Evolutionary conservation across 2,113 vertebrate species (phyloP).

Genomic region (Sturnira hondurensis): DNA sequence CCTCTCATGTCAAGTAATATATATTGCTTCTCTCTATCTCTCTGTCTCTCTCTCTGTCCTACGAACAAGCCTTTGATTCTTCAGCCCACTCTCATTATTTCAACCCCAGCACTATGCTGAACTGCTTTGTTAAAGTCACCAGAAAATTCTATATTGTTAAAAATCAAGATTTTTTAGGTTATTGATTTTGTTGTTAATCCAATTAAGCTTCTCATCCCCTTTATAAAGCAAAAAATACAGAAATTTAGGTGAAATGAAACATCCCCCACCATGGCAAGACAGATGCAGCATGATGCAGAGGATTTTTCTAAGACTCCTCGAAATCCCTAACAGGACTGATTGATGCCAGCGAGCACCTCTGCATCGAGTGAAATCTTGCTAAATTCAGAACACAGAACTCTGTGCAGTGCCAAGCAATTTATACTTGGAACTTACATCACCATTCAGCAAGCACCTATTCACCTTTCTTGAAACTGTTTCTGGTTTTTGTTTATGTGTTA

Average conservation of each 20-base stretch:
- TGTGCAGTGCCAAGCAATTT: not conserved
- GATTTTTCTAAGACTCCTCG: not conserved
- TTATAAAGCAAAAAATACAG: not conserved
- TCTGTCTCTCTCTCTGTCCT: not conserved
- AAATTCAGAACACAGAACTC: not conserved
- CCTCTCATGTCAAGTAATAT: not conserved
- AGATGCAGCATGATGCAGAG: not conserved
- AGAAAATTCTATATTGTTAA: not conserved
- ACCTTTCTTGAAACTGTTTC: slow-evolving; percentile 21
- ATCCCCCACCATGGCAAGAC: not conserved
- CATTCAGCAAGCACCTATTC: not conserved
- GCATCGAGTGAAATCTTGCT: not conserved
- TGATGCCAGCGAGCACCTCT: not conserved
- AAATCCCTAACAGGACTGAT: not conserved
- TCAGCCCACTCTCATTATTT: not conserved
- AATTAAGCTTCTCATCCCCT: not conserved
- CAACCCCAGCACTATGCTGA: not conserved
- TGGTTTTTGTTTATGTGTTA: slow-evolving; percentile 22
- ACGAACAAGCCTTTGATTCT: not conserved
- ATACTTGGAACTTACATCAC: slow-evolving; percentile 7
- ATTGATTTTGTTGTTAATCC: not conserved
- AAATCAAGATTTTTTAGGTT: not conserved
- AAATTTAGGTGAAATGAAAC: not conserved
- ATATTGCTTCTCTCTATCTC: not conserved
- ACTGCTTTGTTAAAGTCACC: not conserved